Conservation (phyloP, 30 jellyfish, hydroid and myxozoan genomes). For the Aurelia aurita complex sp. Pacific region DNA sequence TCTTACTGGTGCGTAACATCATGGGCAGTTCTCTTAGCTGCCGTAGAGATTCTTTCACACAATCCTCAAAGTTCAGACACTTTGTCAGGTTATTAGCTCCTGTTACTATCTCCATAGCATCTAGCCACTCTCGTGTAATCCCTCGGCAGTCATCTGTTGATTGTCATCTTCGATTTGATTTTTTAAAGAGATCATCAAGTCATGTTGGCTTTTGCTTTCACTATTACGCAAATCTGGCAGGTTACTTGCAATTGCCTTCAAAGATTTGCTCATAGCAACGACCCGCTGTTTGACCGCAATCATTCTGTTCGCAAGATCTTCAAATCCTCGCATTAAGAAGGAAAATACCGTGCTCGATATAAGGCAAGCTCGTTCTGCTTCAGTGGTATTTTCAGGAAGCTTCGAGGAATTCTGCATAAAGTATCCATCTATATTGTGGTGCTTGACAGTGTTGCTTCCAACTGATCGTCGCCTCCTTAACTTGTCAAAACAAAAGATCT, state of each 20-base stretch:
- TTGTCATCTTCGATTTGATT: not conserved
- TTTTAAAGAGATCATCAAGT: slow-evolving; percentile 12
- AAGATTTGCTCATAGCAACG: not conserved
- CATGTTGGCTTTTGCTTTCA: slow-evolving; percentile 3
- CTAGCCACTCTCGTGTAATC: slow-evolving; percentile 15
- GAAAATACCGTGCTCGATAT: slow-evolving; percentile 28
- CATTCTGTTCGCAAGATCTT: not conserved
- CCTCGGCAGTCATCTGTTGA: not conserved
- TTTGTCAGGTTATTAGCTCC: slow-evolving; percentile 57
- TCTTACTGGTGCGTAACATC: not conserved
- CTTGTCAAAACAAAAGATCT: slow-evolving; percentile 28
- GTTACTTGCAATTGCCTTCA: slow-evolving; percentile 7
- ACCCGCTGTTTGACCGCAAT: not conserved
- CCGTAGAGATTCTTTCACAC: slow-evolving; percentile 38
- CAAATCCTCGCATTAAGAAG: not conserved
- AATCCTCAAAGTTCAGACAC: slow-evolving; percentile 64
- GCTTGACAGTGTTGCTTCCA: not conserved
- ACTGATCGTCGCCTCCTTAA: slow-evolving; percentile 47
- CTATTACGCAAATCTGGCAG: not conserved
- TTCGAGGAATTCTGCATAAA: slow-evolving; percentile 1
- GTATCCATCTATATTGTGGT: slow-evolving; percentile 1
- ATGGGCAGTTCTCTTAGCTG: slow-evolving; percentile 57
- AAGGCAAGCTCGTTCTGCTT: slow-evolving; percentile 49
- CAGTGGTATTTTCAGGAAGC: slow-evolving; percentile 29
- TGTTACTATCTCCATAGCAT: slow-evolving; percentile 57